Evolutionary conservation across 2,797 vertebrate species (phyloP).

Genomic region (Hippoglossus hippoglossus): DNA sequence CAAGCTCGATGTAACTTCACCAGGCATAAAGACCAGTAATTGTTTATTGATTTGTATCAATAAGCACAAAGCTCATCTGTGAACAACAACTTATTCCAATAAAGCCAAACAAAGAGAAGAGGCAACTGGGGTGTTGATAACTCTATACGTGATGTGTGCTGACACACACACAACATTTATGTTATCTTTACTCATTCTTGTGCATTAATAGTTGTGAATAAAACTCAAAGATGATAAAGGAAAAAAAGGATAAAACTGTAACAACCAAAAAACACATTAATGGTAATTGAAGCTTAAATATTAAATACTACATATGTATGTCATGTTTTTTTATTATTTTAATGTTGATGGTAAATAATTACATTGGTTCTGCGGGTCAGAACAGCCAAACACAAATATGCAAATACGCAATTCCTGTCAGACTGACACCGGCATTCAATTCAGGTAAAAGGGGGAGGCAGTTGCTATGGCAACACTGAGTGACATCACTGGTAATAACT

Average conservation of each 20-base stretch:
- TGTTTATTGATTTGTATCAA: constrained; percentile 78
- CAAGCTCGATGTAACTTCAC: constrained; percentile 47
- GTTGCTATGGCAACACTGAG: constrained; percentile 43
- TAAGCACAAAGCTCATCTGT: constrained; percentile 67
- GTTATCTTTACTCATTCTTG: constrained; percentile 4
- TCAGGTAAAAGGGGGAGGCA: constrained; percentile 21
- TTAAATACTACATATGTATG: too few relatives aligned
- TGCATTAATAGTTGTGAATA: constrained; percentile 12
- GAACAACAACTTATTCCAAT: constrained; percentile 72
- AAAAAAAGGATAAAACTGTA: not conserved
- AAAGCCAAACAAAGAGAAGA: constrained; percentile 59
- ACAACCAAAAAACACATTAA: too few relatives aligned
- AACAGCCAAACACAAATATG: not conserved
- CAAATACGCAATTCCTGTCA: not conserved
- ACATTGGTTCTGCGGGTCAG: not conserved
- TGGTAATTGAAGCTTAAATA: too few relatives aligned
- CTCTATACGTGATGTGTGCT: constrained; percentile 37
- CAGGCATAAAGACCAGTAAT: constrained; percentile 68
- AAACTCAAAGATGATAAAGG: constrained; percentile 15
- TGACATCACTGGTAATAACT: constrained; percentile 4
- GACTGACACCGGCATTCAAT: constrained; percentile 12
- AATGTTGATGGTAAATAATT: not conserved
- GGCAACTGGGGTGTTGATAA: constrained; percentile 27
- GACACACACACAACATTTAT: constrained; percentile 14
- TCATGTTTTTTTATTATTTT: not conserved